Evolutionary conservation across 2,888 invertebrate genomes (phyloP), one percentile per base, ranked within the genome.

Genomic region (Aradus depressus): DNA sequence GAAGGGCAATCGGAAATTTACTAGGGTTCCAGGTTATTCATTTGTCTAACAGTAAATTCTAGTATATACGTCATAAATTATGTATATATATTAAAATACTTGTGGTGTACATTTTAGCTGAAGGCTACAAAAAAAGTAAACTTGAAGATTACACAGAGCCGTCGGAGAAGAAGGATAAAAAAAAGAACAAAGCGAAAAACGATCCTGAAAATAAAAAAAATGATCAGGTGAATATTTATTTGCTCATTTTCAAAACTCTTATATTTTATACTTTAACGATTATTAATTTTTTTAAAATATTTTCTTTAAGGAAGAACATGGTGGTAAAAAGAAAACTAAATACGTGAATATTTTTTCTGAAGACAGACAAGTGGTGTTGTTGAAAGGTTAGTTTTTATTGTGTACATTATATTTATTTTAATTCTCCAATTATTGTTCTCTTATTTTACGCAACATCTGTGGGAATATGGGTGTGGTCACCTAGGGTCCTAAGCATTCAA

Each of bases 311-410:
- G 56, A 61, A 53, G 62, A 62, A 44, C 19, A 50, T n/a, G 58
- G 56, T 55, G 61, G 66, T 3, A 79, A 79, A 61, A 81, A 80
- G 65, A 80, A 79, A 61, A 71, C 74, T 0, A 88, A 87, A 66
- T 88, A 73, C 70, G 77, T 84, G 0, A 84, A 80, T 63, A 67
- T 90, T 43, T 86, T 81, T 65, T 76, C 80, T 0, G 84, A 86
- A 62, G 86, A 70, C 38, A 70, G 67, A 61, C 66, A 70, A 56
- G 67, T 69, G 3, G 60, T 75, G 44, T 66, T 73, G 51, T 61
- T 76, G 25, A 72, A 74, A 67, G 70, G 70, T 68, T 60, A 50
- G 45, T 44, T 6, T 37, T 16, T 44, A 1, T 25, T 18, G 39
- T n/a, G 10, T 47, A 6, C 31, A 44, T 10, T 8, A 6, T 44